A percentile compares a stretch with the other conserved stretches of the same genome.
Evolutionary conservation across 2,113 vertebrate species (phyloP).

Genomic region (Proterorhinus semilunaris): DNA sequence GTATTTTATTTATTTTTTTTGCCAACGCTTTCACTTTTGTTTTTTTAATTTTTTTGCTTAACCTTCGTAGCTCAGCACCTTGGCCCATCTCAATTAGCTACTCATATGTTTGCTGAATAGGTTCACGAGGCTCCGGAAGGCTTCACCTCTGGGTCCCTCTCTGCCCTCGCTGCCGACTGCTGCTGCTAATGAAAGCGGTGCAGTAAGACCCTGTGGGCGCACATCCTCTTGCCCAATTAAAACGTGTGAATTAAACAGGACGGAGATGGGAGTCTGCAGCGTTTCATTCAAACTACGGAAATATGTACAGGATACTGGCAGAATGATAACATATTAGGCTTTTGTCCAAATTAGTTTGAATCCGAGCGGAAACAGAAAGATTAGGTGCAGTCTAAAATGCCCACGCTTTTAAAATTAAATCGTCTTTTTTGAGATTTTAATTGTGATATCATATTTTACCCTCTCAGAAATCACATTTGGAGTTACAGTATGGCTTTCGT

Average conservation of each 20-base stretch:
- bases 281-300: conserved; percentile 26
- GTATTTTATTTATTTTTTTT: conserved; percentile 11
- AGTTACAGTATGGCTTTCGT: too few relatives aligned
- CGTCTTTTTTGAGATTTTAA: too few relatives aligned
- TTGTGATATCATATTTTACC: too few relatives aligned
- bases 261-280: conserved; percentile 53
- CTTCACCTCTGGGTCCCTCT: conserved; percentile 54
- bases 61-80: conserved; percentile 48
- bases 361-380: too few relatives aligned
- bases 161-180: conserved; percentile 45
- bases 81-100: conserved; percentile 70
- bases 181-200: conserved; percentile 72
- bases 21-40: conserved; percentile 37
- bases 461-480: too few relatives aligned
- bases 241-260: conserved; percentile 73
- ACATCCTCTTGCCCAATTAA: conserved; percentile 71
- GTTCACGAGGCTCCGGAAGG: conserved; percentile 51
- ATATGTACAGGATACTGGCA: not conserved
- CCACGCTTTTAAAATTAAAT: too few relatives aligned
- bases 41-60: conserved; percentile 39
- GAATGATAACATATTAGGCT: not conserved
- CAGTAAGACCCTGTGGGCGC: conserved; percentile 48
- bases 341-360: too few relatives aligned
- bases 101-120: conserved; percentile 60
- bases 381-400: too few relatives aligned